phyloP scores from a whole-genome alignment of 2,113 vertebrate species.

The Pseudorhombus dupliciocellatus region DNA sequence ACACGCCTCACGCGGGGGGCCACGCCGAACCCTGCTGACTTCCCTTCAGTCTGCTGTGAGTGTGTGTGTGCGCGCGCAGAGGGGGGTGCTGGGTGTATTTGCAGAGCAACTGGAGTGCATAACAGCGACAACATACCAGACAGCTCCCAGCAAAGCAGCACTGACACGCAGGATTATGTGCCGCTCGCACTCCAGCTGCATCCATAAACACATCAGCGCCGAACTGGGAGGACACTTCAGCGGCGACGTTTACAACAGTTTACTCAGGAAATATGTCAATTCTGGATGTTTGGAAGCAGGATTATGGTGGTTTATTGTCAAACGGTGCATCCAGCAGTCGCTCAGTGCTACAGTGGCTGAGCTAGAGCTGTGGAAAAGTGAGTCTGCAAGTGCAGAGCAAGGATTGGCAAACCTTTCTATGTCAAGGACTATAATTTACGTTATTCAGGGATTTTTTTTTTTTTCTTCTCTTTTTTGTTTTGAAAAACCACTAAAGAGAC shows the following conservation, averaged over 20 bases:
- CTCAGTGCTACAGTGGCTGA: not conserved
- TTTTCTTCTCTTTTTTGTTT: not conserved
- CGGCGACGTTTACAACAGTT: not conserved
- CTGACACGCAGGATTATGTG: conserved; percentile 60
- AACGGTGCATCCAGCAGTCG: not conserved
- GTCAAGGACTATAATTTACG: conserved; percentile 16
- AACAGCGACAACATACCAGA: conserved; percentile 20
- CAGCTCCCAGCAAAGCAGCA: conserved; percentile 48
- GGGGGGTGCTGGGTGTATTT: conserved; percentile 29
- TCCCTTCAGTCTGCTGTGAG: not conserved
- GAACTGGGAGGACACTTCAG: conserved; percentile 1
- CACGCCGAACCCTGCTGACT: conserved; percentile 43
- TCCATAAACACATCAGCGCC: conserved; percentile 34
- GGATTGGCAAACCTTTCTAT: conserved; percentile 7
- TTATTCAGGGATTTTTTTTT: not conserved
- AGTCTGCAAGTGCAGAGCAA: not conserved
- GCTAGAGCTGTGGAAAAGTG: not conserved
- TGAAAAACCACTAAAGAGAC: conserved; percentile 5
- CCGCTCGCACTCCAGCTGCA: conserved; percentile 24
- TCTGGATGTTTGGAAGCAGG: not conserved
- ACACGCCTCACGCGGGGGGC: conserved; percentile 40
- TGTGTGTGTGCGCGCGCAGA: not conserved
- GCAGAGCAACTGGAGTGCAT: conserved; percentile 47
- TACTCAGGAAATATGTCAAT: not conserved
- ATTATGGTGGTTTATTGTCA: not conserved